A percentile compares a stretch with the other conserved stretches of the same genome.
phyloP scores from a whole-genome alignment of 2,113 vertebrate species.

The Larimichthys polyactis region DNA sequence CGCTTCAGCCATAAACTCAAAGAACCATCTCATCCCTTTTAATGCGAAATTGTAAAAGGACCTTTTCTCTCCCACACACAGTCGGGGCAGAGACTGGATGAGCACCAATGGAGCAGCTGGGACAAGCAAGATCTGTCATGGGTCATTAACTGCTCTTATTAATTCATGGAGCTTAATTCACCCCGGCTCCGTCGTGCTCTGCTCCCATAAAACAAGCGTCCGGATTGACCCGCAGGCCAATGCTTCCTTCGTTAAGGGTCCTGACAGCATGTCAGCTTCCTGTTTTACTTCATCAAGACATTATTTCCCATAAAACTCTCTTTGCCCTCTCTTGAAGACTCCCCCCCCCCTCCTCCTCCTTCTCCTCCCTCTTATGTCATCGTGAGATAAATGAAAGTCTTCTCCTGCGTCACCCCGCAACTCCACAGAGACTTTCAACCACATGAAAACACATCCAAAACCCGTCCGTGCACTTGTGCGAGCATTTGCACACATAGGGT shows the following conservation, averaged over 20 bases:
- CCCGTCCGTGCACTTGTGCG: neutral
- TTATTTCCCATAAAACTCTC: slow-evolving; percentile 44
- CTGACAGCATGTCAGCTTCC: slow-evolving; percentile 48
- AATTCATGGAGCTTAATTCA: slow-evolving; percentile 73
- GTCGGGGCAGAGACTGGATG: slow-evolving; percentile 35
- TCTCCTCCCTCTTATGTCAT: slow-evolving; percentile 31
- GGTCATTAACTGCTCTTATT: slow-evolving; percentile 73
- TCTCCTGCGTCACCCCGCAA: slow-evolving; percentile 46
- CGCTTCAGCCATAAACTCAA: slow-evolving; percentile 46
- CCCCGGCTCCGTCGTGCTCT: slow-evolving; percentile 34
- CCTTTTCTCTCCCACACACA: slow-evolving; percentile 56
- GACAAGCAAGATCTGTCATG: slow-evolving; percentile 63
- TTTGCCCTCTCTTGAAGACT: neutral
- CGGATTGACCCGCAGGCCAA: slow-evolving; percentile 36
- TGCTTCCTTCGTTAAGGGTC: slow-evolving; percentile 15
- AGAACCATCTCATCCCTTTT: slow-evolving; percentile 49
- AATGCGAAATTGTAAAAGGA: slow-evolving; percentile 39
- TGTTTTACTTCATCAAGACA: slow-evolving; percentile 41
- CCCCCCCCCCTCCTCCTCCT: no score
- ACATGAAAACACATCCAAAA: slow-evolving; percentile 49
- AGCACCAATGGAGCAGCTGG: slow-evolving; percentile 66
- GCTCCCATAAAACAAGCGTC: slow-evolving; percentile 52
- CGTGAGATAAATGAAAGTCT: slow-evolving; percentile 44
- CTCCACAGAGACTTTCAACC: slow-evolving; percentile 43
- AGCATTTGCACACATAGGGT: no score